These are phyloP conservation scores for Acholoe squamosa DNA, from an alignment of 2,888 invertebrate species.

Conservation along the genomic window DNA sequence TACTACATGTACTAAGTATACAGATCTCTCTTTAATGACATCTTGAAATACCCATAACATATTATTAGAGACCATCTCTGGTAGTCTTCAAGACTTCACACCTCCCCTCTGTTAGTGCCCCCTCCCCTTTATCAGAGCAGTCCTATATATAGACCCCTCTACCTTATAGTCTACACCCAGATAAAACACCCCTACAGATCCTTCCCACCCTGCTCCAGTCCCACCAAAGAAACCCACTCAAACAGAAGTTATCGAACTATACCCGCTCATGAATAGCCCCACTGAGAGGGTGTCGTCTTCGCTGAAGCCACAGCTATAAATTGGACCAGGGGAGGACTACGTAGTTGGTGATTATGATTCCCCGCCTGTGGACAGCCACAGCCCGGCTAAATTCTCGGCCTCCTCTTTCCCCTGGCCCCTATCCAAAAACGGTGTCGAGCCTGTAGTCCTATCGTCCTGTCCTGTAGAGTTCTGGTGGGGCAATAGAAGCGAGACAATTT, in stretches of 20 bases:
- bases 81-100: not conserved
- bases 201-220: not conserved
- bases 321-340: not conserved
- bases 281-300: not conserved
- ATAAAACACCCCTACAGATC: not conserved
- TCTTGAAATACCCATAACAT: no score
- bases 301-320: not conserved
- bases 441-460: not conserved
- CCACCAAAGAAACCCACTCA: conserved; percentile 22
- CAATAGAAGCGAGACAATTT: no score
- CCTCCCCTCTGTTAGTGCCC: not conserved
- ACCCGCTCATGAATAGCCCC: not conserved
- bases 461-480: not conserved
- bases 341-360: conserved; percentile 21
- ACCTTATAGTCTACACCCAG: not conserved
- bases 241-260: conserved; percentile 42
- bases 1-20: no score
- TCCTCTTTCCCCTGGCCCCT: not conserved
- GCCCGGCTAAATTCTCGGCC: conserved; percentile 28
- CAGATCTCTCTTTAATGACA: no score
- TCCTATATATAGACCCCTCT: not conserved
- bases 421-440: not conserved
- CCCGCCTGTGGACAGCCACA: not conserved
- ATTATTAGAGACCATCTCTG: not conserved
- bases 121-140: not conserved